Conservation (phyloP, 1,140 invertebrate species). For the Homalodisca vitripennis region DNA sequence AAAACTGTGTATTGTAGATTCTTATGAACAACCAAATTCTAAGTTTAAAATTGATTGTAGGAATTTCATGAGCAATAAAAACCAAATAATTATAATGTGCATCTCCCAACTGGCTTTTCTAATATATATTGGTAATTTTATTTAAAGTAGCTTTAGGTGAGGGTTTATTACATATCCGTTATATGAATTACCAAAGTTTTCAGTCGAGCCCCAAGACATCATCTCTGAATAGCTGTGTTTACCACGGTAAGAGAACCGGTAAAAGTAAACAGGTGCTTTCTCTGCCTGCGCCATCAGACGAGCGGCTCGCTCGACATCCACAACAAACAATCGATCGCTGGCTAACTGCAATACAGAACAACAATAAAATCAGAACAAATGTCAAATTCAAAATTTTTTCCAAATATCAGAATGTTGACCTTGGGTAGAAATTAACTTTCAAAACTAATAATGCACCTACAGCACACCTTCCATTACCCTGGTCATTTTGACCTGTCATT, state of each 20-base stretch:
- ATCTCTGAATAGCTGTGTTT: conserved; percentile 54
- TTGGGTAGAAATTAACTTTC: no score
- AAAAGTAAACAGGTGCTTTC: conserved; percentile 61
- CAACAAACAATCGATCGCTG: conserved; percentile 58
- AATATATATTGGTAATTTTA: not conserved
- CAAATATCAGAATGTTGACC: no score
- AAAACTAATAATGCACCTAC: no score
- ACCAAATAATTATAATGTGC: not conserved
- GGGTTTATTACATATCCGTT: no score
- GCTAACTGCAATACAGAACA: conserved; percentile 53
- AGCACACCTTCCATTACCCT: no score
- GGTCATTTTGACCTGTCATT: no score
- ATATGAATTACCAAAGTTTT: conserved; percentile 57
- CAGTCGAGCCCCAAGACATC: conserved; percentile 42
- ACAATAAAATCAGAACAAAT: not conserved
- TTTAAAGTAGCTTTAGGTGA: no score
- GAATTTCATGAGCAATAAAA: not conserved
- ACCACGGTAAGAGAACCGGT: conserved; percentile 56
- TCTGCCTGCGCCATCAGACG: conserved; percentile 55
- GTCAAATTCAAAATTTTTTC: no score
- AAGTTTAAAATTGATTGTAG: not conserved
- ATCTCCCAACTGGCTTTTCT: not conserved
- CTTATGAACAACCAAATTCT: not conserved
- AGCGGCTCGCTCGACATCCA: conserved; percentile 55
- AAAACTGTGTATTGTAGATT: not conserved